These are phyloP conservation scores for Acanthochromis polyacanthus DNA, from an alignment of 2,113 vertebrate genomes.

Conservation along the genomic window DNA sequence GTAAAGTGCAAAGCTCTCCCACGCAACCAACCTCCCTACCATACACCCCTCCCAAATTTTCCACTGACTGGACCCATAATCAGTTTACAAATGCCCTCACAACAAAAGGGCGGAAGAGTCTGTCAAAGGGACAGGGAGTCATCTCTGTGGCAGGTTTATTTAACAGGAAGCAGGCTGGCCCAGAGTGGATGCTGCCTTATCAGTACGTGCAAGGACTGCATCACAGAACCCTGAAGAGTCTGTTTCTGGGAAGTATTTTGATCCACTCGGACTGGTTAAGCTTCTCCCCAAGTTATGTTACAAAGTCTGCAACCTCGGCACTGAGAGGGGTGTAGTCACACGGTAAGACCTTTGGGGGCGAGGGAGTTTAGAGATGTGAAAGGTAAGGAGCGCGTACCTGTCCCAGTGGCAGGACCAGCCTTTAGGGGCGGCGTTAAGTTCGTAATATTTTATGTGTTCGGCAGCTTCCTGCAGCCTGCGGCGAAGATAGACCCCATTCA, in stretches of 20 bases:
- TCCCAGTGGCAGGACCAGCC: conserved; percentile 99
- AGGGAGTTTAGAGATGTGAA: conserved; percentile 96
- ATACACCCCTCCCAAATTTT: conserved; percentile 78
- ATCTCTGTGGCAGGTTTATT: conserved; percentile 70
- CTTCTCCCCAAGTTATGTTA: conserved; percentile 81
- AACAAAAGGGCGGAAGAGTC: conserved; percentile 66
- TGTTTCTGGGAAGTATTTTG: conserved; percentile 74
- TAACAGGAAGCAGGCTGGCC: conserved; percentile 77
- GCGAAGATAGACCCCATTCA: conserved; percentile 98
- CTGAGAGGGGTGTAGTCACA: conserved; percentile 85
- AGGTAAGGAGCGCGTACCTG: conserved; percentile 99
- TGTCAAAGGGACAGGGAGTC: conserved; percentile 65
- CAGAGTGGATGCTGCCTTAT: conserved; percentile 78
- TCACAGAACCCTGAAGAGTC: conserved; percentile 76
- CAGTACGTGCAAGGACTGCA: conserved; percentile 64
- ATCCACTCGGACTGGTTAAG: conserved; percentile 76
- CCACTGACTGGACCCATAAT: conserved; percentile 83
- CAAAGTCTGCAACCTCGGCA: conserved; percentile 76
- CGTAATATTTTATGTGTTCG: conserved; percentile 99
- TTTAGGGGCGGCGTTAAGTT: conserved; percentile 99
- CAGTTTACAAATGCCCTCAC: conserved; percentile 69
- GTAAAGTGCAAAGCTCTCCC: conserved; percentile 98
- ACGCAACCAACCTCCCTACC: conserved; percentile 89
- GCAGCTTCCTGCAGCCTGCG: conserved; percentile 98
- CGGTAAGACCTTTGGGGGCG: conserved; percentile 72